Conservation (phyloP, 2,888 invertebrate genomes). For the Cryptus armator region DNA sequence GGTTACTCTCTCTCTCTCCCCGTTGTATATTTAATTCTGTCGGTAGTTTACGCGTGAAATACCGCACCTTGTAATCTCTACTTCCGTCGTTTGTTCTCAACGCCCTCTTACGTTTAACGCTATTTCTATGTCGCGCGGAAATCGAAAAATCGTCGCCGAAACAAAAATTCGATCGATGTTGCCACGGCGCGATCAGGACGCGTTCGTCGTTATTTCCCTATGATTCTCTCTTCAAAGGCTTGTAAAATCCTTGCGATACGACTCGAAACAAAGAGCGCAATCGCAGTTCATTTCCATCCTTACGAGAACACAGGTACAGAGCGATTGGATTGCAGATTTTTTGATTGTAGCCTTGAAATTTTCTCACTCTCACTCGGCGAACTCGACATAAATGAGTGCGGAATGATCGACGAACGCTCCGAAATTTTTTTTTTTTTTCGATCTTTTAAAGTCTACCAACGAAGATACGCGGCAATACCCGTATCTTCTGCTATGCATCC, state of each 20-base stretch:
- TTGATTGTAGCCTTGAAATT: constrained; percentile 1
- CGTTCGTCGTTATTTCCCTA: constrained; percentile 45
- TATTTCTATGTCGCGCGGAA: constrained; percentile 7
- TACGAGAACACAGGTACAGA: not conserved
- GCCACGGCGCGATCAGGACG: constrained; percentile 47
- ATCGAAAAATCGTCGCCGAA: constrained; percentile 40
- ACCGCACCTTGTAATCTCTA: constrained; percentile 11
- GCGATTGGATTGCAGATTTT: not conserved
- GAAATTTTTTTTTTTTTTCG: constrained; percentile 29
- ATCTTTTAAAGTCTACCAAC: constrained; percentile 45
- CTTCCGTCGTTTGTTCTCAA: constrained; percentile 10
- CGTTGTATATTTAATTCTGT: constrained; percentile 1
- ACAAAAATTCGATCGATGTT: constrained; percentile 63
- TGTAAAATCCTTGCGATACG: not conserved
- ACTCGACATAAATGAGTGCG: constrained; percentile 28
- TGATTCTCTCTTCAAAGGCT: not conserved
- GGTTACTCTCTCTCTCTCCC: not conserved
- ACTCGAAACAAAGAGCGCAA: not conserved
- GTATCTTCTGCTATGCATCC: constrained; percentile 61
- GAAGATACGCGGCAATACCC: constrained; percentile 43
- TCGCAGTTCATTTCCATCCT: not conserved
- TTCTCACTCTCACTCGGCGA: constrained; percentile 4
- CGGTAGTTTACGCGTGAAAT: constrained; percentile 10
- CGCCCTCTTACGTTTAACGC: constrained; percentile 36
- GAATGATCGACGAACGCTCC: constrained; percentile 43